Evolutionary conservation across 2,797 vertebrate species (phyloP).

Genomic region (Phrynocephalus forsythii): DNA sequence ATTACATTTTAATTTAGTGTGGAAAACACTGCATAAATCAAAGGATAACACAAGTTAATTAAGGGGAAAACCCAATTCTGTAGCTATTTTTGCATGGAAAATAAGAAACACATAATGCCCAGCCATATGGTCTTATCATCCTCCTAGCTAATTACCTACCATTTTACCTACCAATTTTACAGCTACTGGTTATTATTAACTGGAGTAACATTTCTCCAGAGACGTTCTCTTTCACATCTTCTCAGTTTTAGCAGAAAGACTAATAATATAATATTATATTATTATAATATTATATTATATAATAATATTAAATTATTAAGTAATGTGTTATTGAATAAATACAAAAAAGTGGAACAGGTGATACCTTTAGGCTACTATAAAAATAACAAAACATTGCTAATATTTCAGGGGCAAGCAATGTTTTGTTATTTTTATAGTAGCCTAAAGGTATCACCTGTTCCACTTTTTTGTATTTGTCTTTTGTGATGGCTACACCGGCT

Average conservation of each 20-base stretch:
- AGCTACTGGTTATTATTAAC: slow-evolving; percentile 66
- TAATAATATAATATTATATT: slow-evolving; percentile 27
- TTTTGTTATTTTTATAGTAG: too few relatives aligned
- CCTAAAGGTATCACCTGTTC: too few relatives aligned
- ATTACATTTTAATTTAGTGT: slow-evolving; percentile 38
- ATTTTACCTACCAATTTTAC: slow-evolving; percentile 59
- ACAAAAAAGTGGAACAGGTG: too few relatives aligned
- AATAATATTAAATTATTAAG: slow-evolving; percentile 1
- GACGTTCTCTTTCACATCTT: slow-evolving; percentile 50
- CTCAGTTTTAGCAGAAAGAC: slow-evolving; percentile 50
- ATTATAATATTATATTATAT: too few relatives aligned
- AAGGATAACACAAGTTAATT: slow-evolving; percentile 60
- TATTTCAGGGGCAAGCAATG: too few relatives aligned
- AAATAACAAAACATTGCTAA: too few relatives aligned
- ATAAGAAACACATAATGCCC: slow-evolving; percentile 55
- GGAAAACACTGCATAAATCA: slow-evolving; percentile 59
- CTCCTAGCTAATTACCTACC: slow-evolving; percentile 69
- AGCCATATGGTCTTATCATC: slow-evolving; percentile 58
- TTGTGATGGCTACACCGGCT: too few relatives aligned
- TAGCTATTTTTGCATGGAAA: slow-evolving; percentile 29
- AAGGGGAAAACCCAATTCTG: slow-evolving; percentile 34
- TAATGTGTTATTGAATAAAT: background rate
- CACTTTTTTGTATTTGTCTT: too few relatives aligned
- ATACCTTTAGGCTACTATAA: too few relatives aligned
- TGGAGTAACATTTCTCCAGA: slow-evolving; percentile 54